These are phyloP conservation scores for Scaptomyza reducta DNA, from an alignment of 2,888 invertebrate species.

Conservation along the genomic window DNA sequence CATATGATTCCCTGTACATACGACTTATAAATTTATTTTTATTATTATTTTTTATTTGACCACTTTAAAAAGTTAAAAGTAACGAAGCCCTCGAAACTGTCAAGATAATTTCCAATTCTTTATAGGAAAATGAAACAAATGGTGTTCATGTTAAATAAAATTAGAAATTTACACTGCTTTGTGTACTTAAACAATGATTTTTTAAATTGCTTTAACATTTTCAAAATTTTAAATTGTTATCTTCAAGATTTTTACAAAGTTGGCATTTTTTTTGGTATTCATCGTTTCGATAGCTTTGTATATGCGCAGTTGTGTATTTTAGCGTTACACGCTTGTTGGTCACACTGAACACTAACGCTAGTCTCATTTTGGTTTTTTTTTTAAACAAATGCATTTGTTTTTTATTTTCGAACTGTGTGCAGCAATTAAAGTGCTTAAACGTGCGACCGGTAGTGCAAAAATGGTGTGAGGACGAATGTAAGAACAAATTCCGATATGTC, in stretches of 20 bases:
- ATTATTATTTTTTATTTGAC: slow-evolving; percentile 26
- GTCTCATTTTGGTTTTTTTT: slow-evolving; percentile 70
- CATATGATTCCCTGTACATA: slow-evolving; percentile 62
- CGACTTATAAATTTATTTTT: slow-evolving; percentile 31
- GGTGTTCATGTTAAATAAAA: slow-evolving; percentile 40
- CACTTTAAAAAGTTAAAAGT: neutral
- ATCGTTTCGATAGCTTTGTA: slow-evolving; percentile 10
- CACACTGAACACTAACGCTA: slow-evolving; percentile 50
- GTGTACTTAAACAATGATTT: neutral
- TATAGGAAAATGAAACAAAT: slow-evolving; percentile 16
- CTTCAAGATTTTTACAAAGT: neutral
- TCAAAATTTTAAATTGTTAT: neutral
- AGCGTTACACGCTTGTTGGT: slow-evolving; percentile 16
- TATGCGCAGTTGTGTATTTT: slow-evolving; percentile 16
- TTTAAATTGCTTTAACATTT: neutral
- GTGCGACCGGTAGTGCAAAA: slow-evolving; percentile 40
- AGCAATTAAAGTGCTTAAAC: slow-evolving; percentile 38
- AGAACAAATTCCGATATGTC: slow-evolving; percentile 54
- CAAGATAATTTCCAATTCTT: slow-evolving; percentile 9
- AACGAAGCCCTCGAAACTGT: slow-evolving; percentile 6
- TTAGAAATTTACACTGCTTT: slow-evolving; percentile 25
- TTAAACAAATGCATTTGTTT: slow-evolving; percentile 74
- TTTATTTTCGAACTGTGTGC: slow-evolving; percentile 63
- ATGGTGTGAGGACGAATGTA: slow-evolving; percentile 39
- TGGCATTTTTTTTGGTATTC: slow-evolving; percentile 26